Base-by-base conservation (phyloP, 2,888 invertebrate genomes). In the Pristionchus japonicus region DNA sequence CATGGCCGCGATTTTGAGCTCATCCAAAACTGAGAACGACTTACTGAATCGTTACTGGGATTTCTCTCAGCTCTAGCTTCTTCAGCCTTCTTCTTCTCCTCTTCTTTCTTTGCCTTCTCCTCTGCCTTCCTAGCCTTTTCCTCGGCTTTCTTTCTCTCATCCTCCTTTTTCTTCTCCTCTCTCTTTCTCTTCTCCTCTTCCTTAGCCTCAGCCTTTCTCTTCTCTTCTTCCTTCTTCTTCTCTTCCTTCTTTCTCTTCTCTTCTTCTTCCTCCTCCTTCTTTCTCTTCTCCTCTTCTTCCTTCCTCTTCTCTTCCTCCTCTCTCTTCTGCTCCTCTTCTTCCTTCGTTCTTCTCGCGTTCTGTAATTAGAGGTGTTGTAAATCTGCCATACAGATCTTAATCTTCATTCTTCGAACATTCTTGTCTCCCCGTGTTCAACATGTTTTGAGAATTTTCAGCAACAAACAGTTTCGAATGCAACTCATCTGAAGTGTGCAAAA, bases 171-270 rank as follows among this genome's bases (percentile, higher is more conserved):
- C 17, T 1, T 23, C 40, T 43, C 77, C 43, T 40, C 77, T 37
- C n/a, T n/a, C 77, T 43, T 77, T 31, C 82, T 52, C 31, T 83
- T 49, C 7, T 80, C 31, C 27, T 49, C 49, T 80, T 80, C 37
- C 27, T 80, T 31, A 40, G 37, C 49, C 6, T 47, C 27, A 27
- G 4, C 49, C 80, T 49, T 43, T 37, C 27, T 43, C 27, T 49
- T 80, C 31, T 80, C 49, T 49, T 80, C 80, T 43, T 49, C 49
- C 43, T 34, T 83, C 52, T 37, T 83, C 27, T 34, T 83, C 20
- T 52, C 27, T 34, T 52, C 52, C 31, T 34, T 34, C 23, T 52
- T 34, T 34, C 34, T 52, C 40, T 77, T 57, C 20, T 31, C 47
- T 31, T 80, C 49, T n/a, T 80, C 31, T 27, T 80, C 49, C 49